phyloP scores from a whole-genome alignment of 2,797 vertebrate genomes.

The Cephalopachus bancanus region DNA sequence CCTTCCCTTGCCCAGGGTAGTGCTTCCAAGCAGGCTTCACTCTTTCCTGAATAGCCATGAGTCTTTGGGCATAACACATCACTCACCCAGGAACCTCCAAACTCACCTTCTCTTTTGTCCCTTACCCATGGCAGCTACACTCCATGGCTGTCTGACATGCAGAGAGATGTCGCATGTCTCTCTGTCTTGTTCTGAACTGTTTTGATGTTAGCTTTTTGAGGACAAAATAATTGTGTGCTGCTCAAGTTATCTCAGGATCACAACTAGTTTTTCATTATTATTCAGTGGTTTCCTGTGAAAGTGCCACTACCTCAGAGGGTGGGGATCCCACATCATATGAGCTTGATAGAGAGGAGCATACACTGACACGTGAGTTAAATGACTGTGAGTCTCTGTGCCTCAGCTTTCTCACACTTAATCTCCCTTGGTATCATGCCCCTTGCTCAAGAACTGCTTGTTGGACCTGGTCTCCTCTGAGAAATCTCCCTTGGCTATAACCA shows the following conservation, averaged over 20 bases:
- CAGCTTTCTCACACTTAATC: not conserved
- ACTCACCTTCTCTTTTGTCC: accelerated
- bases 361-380: too few relatives aligned
- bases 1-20: not conserved
- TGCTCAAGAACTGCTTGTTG: not conserved
- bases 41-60: not conserved
- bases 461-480: not conserved
- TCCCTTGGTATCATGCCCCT: too few relatives aligned
- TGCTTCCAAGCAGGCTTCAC: not conserved
- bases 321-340: not conserved
- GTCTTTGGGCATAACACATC: not conserved
- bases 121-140: not conserved
- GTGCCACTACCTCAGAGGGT: not conserved
- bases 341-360: not conserved
- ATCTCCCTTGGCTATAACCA: not conserved
- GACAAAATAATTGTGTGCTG: not conserved
- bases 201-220: not conserved
- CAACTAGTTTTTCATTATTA: not conserved
- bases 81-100: not conserved
- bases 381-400: not conserved
- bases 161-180: not conserved
- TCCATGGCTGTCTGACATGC: not conserved
- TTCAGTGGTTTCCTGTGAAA: not conserved
- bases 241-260: not conserved
- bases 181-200: not conserved